A percentile compares a stretch with the other conserved stretches of the same genome.
These are phyloP conservation scores for Daphoenositta chrysoptera DNA, from an alignment of 2,113 vertebrate genomes.

Conservation along the genomic window DNA sequence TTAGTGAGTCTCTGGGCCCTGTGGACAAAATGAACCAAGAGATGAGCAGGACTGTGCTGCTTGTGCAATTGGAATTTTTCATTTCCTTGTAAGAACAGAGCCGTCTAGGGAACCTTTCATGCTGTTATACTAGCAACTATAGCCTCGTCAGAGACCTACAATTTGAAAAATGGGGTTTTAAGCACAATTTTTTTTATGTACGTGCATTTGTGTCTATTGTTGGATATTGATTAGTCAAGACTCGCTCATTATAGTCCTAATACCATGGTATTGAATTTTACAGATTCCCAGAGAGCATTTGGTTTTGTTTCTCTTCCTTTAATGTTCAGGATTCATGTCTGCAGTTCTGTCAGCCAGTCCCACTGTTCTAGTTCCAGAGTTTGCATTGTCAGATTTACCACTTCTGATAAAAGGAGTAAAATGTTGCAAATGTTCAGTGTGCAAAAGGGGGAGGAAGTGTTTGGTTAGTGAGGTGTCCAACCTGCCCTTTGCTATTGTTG, in stretches of 20 bases:
- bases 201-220: not conserved
- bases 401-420: not conserved
- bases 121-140: not conserved
- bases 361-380: not conserved
- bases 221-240: not conserved
- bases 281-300: not conserved
- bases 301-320: not conserved
- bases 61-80: not conserved
- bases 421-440: not conserved
- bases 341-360: not conserved
- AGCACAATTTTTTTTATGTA: not conserved
- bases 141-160: rapidly evolving
- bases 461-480: not conserved
- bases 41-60: not conserved
- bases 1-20: not conserved
- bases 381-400: not conserved
- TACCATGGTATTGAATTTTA: not conserved
- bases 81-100: not conserved
- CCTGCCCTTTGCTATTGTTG: not conserved
- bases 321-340: not conserved
- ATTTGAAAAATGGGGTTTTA: not conserved
- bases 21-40: not conserved
- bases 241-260: not conserved
- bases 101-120: not conserved
- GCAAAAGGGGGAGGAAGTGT: not conserved